Conservation (phyloP, 2,888 invertebrate genomes). For the Bellardia pandia region DNA sequence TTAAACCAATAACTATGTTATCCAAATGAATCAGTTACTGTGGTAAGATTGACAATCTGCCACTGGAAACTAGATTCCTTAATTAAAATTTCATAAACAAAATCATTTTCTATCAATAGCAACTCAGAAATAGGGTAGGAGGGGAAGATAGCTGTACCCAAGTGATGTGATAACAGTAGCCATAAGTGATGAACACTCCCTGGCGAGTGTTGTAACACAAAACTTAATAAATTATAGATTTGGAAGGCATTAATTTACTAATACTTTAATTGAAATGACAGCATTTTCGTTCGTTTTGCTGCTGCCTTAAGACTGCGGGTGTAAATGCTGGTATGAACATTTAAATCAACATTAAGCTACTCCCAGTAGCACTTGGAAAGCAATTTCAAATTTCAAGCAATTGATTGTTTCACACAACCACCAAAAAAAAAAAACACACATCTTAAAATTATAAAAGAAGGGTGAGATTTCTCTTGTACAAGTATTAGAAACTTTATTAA, state of each 20-base stretch:
- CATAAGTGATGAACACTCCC: conserved; percentile 40
- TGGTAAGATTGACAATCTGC: too few species aligned
- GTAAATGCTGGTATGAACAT: conserved; percentile 38
- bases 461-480: conserved; percentile 32
- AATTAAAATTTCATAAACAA: too few species aligned
- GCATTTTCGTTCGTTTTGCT: not conserved
- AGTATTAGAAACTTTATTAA: not conserved
- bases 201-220: not conserved
- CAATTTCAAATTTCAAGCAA: conserved; percentile 33
- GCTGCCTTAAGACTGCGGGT: not conserved
- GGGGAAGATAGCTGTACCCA: not conserved
- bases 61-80: too few species aligned
- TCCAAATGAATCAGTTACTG: too few species aligned
- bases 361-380: conserved; percentile 2
- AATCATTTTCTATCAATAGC: not conserved
- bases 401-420: conserved; percentile 12
- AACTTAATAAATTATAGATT: not conserved
- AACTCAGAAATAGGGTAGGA: not conserved
- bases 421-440: not conserved
- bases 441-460: conserved; percentile 23
- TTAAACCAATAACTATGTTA: too few species aligned
- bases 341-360: conserved; percentile 22
- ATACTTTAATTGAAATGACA: conserved; percentile 36
- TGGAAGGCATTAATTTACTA: conserved; percentile 7
- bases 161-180: conserved; percentile 18